phyloP scores from a whole-genome alignment of 2,797 vertebrate genomes.

The Pseudomugil tenellus region DNA sequence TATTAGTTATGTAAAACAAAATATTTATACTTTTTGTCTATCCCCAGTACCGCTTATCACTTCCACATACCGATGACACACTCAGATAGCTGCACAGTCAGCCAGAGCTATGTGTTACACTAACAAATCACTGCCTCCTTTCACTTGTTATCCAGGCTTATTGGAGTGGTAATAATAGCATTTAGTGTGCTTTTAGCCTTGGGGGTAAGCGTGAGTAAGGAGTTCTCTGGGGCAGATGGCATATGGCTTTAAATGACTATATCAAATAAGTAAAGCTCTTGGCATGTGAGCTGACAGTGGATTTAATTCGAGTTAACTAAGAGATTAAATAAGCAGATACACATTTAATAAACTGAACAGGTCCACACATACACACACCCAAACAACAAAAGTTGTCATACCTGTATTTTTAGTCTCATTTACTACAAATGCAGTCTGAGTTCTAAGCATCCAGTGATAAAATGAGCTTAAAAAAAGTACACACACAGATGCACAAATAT shows the following conservation, averaged over 20 bases:
- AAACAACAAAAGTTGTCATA: not conserved
- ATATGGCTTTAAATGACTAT: conserved; percentile 63
- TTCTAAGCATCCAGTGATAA: not conserved
- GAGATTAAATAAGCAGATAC: not conserved
- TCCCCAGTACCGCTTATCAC: not conserved
- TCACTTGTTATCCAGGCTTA: conserved; percentile 69
- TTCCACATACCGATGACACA: conserved; percentile 2
- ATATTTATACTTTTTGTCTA: not conserved
- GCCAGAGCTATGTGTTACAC: conserved; percentile 33
- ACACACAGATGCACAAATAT: not conserved
- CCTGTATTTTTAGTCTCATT: conserved; percentile 10
- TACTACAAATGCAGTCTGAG: not conserved
- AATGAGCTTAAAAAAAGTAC: not conserved
- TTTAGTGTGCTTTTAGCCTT: conserved; percentile 61
- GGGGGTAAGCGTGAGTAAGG: conserved; percentile 21
- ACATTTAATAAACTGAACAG: not conserved
- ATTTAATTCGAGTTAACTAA: conserved; percentile 70
- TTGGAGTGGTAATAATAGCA: conserved; percentile 72
- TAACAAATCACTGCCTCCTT: conserved; percentile 45
- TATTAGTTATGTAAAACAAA: not conserved
- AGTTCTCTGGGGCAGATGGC: conserved; percentile 30
- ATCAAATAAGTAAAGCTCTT: conserved; percentile 50
- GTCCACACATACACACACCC: not conserved
- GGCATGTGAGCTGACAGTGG: conserved; percentile 58
- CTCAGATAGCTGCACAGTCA: not conserved